Evolutionary conservation across 53 echinoderm and acorn worm species (phyloP).

Genomic region (Stichopus horrens): DNA sequence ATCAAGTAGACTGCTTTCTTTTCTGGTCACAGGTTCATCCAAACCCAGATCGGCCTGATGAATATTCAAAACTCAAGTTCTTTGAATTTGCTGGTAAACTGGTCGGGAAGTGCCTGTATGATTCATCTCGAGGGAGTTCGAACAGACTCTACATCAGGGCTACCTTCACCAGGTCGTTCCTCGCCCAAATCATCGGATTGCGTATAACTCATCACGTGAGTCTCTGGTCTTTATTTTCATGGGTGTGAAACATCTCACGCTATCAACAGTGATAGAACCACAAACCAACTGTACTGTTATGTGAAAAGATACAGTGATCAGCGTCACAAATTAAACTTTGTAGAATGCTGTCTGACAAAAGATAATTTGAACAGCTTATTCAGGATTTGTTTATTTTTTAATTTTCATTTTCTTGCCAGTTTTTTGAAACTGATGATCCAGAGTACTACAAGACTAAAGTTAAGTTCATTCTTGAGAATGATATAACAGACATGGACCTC

Average conservation of each 20-base stretch:
- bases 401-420: constrained; percentile 48
- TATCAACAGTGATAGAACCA: no score
- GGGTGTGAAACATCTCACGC: no score
- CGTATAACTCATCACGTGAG: constrained; percentile 88
- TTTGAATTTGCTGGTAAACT: constrained; percentile 98
- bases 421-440: constrained; percentile 96
- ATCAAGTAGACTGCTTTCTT: background rate
- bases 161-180: constrained; percentile 82
- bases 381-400: background rate
- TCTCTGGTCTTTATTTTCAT: background rate
- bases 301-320: no score
- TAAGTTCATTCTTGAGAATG: constrained; percentile 85
- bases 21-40: constrained; percentile 77
- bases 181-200: constrained; percentile 95
- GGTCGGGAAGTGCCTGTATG: constrained; percentile 93
- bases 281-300: background rate
- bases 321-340: no score
- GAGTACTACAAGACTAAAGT: constrained; percentile 93
- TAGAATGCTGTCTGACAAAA: no score
- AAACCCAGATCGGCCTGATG: constrained; percentile 83
- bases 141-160: constrained; percentile 53
- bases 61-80: constrained; percentile 83
- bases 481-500: constrained; percentile 81
- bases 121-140: constrained; percentile 54
- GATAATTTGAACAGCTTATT: no score